Base-by-base conservation (phyloP, 2,113 vertebrate species). In the Dromaius novaehollandiae region DNA sequence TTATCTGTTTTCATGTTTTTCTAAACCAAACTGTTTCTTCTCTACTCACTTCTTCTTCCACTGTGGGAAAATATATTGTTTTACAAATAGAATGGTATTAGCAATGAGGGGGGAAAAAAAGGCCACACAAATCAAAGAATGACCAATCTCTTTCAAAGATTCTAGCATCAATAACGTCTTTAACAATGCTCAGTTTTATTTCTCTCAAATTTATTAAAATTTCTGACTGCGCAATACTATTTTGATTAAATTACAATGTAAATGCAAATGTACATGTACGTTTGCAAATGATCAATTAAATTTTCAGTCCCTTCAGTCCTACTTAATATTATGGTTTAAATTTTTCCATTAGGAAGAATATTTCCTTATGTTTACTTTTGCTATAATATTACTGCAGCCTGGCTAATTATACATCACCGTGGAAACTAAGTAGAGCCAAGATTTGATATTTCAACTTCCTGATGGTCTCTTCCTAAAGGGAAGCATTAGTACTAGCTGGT, bases 401-500 rank as follows among this genome's bases (percentile, higher is more conserved):
- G 32, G 55, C 87, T 96, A 96, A 94, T 94, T 97, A 85, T 91
- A 81, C 60, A 89, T 95, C 82, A 88, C 87, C 2, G 15, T 91
- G 38, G 89, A 90, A 95, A 95, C 71, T 71, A 88, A 88, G 46
- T 21, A 86, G 82, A 89, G 50, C 25, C 76, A 93, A 91, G 82
- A 86, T 93, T 19, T 94, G 79, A 70, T 94, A 92, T 89, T 95
- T 86, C 75, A 89, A 38, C 85, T 97, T 94, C 87, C 91, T 91
- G 68, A 82, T 88, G 93, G 70, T 81, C n/a, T 95, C 94, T 83
- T 95, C 91, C 95, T 90, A 86, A 95, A 97, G 75, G 66, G 95
- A 93, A 96, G 46, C 65, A 86, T 65, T 70, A 84, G 53, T 88
- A 94, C 95, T 93, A 98, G 97, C 96, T 98, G 95, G 1, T 97